phyloP scores from a whole-genome alignment of 2,797 vertebrate genomes.

The Siniperca undulata region DNA sequence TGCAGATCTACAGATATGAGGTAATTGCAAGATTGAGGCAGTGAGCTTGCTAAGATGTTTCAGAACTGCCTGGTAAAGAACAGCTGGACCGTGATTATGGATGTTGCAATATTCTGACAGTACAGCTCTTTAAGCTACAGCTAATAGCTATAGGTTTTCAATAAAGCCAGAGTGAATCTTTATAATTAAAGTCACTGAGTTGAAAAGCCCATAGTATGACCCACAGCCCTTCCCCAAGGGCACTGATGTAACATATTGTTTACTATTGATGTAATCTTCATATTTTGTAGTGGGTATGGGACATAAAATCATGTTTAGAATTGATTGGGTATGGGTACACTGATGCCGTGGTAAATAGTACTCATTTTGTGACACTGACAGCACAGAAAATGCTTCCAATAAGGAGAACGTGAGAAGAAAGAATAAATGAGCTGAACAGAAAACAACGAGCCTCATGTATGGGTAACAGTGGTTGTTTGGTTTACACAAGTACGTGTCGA shows the following conservation, averaged over 20 bases:
- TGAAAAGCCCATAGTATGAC: background rate
- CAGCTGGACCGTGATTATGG: background rate
- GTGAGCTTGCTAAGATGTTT: background rate
- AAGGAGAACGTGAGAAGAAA: background rate
- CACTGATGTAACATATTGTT: background rate
- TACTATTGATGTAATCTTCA: conserved; percentile 9
- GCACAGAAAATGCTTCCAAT: background rate
- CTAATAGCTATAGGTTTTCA: conserved; percentile 9
- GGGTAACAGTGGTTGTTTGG: background rate
- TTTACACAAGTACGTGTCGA: background rate
- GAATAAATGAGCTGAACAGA: background rate
- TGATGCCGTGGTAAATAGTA: background rate
- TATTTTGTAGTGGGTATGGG: background rate
- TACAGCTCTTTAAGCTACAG: background rate
- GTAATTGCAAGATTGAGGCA: conserved; percentile 14
- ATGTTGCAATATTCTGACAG: conserved; percentile 26
- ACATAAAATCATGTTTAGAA: background rate
- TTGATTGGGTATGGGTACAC: background rate
- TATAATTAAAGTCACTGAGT: conserved; percentile 16
- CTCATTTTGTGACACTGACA: background rate
- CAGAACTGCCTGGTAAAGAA: background rate
- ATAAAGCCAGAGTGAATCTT: conserved; percentile 12
- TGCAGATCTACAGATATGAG: background rate
- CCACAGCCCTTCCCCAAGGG: background rate
- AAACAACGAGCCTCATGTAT: background rate